Conservation (phyloP, 2,888 invertebrate genomes). For the Coleophora flavipennella region DNA sequence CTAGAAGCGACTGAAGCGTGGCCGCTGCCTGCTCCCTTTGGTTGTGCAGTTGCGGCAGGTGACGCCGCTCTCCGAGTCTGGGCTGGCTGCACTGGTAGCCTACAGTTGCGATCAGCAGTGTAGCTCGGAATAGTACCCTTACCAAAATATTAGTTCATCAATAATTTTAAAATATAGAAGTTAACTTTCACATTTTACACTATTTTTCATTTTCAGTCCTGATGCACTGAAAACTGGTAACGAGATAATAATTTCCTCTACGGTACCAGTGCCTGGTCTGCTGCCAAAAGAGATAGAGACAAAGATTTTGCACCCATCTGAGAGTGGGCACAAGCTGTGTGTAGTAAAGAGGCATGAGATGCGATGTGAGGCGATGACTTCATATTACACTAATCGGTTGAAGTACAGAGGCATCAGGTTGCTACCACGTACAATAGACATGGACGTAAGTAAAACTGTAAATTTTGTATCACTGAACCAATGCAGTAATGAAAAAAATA, state of each 20-base stretch:
- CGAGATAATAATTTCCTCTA: constrained; percentile 32
- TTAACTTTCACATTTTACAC: no score
- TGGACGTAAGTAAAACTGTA: constrained; percentile 21
- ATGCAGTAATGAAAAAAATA: no score
- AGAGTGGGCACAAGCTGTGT: constrained; percentile 20
- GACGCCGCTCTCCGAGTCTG: no score
- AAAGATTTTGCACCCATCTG: constrained; percentile 8
- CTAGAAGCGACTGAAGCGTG: no score
- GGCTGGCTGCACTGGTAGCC: no score
- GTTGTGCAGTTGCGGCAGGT: no score
- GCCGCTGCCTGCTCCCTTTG: no score
- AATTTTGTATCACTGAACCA: background rate
- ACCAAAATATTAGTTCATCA: no score
- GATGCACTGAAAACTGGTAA: constrained; percentile 37
- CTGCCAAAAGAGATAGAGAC: constrained; percentile 15
- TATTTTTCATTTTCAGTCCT: constrained; percentile 41
- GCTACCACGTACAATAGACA: constrained; percentile 21
- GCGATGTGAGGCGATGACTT: constrained; percentile 24
- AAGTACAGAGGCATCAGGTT: constrained; percentile 44
- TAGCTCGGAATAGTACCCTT: no score
- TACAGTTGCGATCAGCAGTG: no score
- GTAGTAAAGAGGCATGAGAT: constrained; percentile 32
- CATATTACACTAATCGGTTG: constrained; percentile 27
- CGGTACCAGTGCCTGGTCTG: constrained; percentile 25
- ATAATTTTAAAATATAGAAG: no score